Percentiles rank a stretch among this genome's conserved stretches.
These are phyloP conservation scores for Eubasilissa regina DNA, from an alignment of 1,140 invertebrate species.

Conservation along the genomic window DNA sequence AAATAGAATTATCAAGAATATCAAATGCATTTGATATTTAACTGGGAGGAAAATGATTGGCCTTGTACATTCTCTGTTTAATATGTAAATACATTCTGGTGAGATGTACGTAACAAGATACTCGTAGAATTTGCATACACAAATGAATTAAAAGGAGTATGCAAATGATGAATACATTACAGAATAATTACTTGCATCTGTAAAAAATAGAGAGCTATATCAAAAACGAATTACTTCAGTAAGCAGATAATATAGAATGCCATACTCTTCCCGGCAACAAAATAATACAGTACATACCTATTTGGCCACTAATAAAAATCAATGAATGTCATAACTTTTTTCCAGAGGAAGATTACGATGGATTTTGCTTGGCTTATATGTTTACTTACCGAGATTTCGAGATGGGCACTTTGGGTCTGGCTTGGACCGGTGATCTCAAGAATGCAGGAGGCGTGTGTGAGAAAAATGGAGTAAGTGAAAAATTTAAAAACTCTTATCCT, in stretches of 20 bases:
- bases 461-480: constrained; percentile 87
- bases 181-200: background rate
- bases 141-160: background rate
- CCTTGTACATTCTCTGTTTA: constrained; percentile 21
- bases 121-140: no score
- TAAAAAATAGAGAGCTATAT: no score
- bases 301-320: no score
- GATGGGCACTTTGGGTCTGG: constrained; percentile 97
- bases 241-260: no score
- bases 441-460: constrained; percentile 96
- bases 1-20: background rate
- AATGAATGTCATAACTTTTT: constrained; percentile 45
- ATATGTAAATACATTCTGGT: constrained; percentile 10
- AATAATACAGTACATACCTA: no score
- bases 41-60: background rate
- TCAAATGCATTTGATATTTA: constrained; percentile 13
- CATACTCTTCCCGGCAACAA: no score
- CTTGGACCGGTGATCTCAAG: constrained; percentile 96
- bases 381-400: constrained; percentile 99
- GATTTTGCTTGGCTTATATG: constrained; percentile 99
- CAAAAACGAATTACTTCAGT: no score
- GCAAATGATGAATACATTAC: background rate
- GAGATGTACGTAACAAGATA: background rate
- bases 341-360: constrained; percentile 96
- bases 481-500: background rate